Percentiles rank a stretch among this genome's conserved stretches.
These are phyloP conservation scores for Chymomyza caudatula DNA, from an alignment of 2,888 invertebrate species.

Conservation along the genomic window DNA sequence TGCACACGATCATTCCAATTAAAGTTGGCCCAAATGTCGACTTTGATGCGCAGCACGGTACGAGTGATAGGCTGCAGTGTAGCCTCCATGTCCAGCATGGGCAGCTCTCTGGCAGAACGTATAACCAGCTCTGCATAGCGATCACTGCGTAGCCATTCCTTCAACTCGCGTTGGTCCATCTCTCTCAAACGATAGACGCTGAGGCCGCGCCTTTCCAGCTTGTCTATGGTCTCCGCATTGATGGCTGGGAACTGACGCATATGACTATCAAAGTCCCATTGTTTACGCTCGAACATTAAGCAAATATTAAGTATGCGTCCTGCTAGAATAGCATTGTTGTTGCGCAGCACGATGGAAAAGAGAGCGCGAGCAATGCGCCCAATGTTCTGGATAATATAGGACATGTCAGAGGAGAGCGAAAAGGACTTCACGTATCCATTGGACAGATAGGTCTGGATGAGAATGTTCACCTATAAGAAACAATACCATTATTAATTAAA, in stretches of 20 bases:
- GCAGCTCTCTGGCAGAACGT: conserved; percentile 91
- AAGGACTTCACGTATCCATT: conserved; percentile 85
- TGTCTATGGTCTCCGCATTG: conserved; percentile 87
- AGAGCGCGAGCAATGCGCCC: conserved; percentile 93
- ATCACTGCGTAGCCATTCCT: conserved; percentile 87
- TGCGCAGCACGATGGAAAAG: conserved; percentile 94
- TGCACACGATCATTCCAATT: conserved; percentile 95
- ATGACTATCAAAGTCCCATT: conserved; percentile 93
- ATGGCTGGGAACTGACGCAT: conserved; percentile 90
- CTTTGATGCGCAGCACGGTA: conserved; percentile 89
- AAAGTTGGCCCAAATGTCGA: conserved; percentile 87
- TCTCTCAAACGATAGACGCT: conserved; percentile 89
- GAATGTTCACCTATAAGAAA: conserved; percentile 82
- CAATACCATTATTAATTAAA: not conserved
- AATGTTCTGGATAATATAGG: conserved; percentile 85
- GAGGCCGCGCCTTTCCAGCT: conserved; percentile 88
- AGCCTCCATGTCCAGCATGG: conserved; percentile 89
- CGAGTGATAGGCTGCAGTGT: conserved; percentile 96
- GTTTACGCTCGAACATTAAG: conserved; percentile 94
- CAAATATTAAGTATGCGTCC: conserved; percentile 90
- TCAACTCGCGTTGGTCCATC: conserved; percentile 92
- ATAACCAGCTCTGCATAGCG: conserved; percentile 86
- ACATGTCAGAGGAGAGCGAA: conserved; percentile 76
- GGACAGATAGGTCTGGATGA: conserved; percentile 93
- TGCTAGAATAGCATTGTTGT: conserved; percentile 94